These are phyloP conservation scores for Ellobius talpinus DNA, from an alignment of 2,113 vertebrate species.

Conservation along the genomic window DNA sequence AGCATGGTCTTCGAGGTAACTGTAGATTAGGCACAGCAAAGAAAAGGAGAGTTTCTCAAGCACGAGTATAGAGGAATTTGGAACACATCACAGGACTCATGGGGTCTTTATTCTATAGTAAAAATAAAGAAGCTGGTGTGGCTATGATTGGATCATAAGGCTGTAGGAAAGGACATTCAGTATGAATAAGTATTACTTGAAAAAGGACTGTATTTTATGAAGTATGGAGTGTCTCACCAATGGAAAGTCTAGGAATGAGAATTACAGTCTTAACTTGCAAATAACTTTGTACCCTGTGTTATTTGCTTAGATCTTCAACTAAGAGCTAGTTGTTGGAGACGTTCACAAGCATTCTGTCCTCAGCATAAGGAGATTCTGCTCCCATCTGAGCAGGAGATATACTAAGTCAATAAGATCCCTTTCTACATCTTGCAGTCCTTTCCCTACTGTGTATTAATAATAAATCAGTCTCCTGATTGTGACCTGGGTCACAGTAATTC, in stretches of 20 bases:
- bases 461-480: background rate
- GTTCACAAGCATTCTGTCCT: background rate
- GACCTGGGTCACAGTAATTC: background rate
- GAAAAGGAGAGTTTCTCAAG: background rate
- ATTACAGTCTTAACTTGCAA: background rate
- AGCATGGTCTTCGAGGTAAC: background rate
- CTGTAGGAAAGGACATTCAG: background rate
- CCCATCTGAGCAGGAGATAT: too few relatives aligned
- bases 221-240: background rate
- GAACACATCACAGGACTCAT: background rate
- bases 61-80: background rate
- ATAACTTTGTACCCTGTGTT: background rate
- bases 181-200: background rate
- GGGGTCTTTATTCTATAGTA: background rate
- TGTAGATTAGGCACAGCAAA: background rate
- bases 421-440: background rate
- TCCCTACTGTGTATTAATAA: background rate
- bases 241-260: background rate
- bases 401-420: background rate
- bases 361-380: too few relatives aligned
- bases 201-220: background rate
- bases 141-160: background rate
- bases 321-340: too few relatives aligned
- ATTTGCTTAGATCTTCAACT: background rate
- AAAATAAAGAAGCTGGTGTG: conserved; percentile 18